phyloP scores from a whole-genome alignment of 2,797 vertebrate genomes.

The Sebastes hubbsi region DNA sequence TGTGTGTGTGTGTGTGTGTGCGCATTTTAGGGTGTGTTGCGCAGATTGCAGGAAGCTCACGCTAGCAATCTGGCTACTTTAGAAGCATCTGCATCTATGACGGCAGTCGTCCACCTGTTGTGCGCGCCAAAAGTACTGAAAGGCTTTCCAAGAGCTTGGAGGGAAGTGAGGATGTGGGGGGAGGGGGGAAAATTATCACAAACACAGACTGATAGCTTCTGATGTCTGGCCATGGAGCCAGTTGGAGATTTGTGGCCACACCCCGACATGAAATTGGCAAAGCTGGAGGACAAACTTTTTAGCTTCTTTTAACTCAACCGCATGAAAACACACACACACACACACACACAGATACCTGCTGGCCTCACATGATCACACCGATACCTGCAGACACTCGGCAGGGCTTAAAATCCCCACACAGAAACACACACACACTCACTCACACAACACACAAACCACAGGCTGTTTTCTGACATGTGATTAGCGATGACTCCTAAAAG shows the following conservation, averaged over 20 bases:
- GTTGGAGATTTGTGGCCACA: conserved; percentile 35
- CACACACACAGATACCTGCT: background rate
- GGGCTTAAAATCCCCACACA: background rate
- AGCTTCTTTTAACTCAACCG: conserved; percentile 1
- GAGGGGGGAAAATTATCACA: conserved; percentile 5
- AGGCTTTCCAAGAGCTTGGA: conserved; percentile 52
- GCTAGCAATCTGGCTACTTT: conserved; percentile 46
- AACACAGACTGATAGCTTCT: conserved; percentile 51
- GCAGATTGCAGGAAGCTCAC: conserved; percentile 30
- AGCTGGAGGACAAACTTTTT: conserved; percentile 13
- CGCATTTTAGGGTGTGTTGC: conserved; percentile 7
- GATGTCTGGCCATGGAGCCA: conserved; percentile 57
- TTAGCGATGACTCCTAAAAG: conserved; percentile 55
- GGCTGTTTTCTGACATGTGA: conserved; percentile 48
- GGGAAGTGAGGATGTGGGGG: background rate
- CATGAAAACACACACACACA: background rate
- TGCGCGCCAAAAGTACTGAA: conserved; percentile 35
- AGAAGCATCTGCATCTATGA: conserved; percentile 57
- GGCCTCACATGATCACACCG: background rate
- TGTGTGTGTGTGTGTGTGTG: background rate
- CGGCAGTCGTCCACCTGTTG: conserved; percentile 57
- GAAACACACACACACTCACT: background rate
- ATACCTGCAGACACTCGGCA: background rate
- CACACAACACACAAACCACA: conserved; percentile 13
- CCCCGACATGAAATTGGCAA: conserved; percentile 21